Evolutionary conservation across 2,888 invertebrate species (phyloP).

Genomic region (Hymenopus coronatus): DNA sequence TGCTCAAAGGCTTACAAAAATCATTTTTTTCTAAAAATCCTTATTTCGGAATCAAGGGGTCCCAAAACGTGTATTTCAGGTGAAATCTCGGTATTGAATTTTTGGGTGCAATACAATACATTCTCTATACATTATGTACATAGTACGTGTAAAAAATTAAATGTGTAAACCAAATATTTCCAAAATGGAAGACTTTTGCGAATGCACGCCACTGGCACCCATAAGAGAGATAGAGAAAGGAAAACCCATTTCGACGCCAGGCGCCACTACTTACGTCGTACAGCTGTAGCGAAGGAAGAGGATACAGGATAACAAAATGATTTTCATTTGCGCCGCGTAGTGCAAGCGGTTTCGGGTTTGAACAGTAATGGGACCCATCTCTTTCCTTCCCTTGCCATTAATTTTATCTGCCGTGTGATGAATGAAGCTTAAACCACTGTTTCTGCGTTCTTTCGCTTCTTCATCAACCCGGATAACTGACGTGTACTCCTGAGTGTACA

Average conservation of each 20-base stretch:
- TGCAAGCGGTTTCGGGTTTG: background rate
- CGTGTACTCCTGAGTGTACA: too few relatives aligned
- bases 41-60: too few relatives aligned
- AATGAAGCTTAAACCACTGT: background rate
- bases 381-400: background rate
- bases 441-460: background rate
- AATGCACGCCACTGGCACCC: background rate
- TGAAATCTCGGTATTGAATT: too few relatives aligned
- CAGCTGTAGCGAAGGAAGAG: constrained; percentile 24
- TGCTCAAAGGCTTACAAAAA: too few relatives aligned
- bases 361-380: background rate
- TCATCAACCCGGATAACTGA: background rate
- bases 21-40: too few relatives aligned
- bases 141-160: too few relatives aligned
- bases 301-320: constrained; percentile 27
- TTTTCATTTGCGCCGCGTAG: constrained; percentile 26
- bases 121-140: too few relatives aligned
- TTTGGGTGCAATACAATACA: too few relatives aligned
- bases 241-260: background rate
- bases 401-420: background rate
- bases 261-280: background rate
- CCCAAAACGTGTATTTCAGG: too few relatives aligned
- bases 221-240: background rate
- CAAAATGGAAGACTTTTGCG: too few relatives aligned
- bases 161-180: too few relatives aligned